Evolutionary conservation across 2,888 invertebrate species (phyloP).

Genomic region (Dynastes tityus): DNA sequence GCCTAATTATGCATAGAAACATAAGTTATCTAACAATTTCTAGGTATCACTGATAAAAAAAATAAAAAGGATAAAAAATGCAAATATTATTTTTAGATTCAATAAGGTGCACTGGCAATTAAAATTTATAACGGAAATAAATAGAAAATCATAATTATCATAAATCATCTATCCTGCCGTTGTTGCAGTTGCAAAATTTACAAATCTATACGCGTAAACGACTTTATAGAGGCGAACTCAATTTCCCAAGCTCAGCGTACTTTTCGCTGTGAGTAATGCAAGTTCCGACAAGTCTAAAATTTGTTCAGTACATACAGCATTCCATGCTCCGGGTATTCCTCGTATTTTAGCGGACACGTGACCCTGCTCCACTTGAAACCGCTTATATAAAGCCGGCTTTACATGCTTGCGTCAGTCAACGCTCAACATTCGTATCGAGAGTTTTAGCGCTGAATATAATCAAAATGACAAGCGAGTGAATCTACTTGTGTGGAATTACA

Average conservation of each 20-base stretch:
- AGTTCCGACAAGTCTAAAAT: conserved; percentile 52
- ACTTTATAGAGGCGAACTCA: conserved; percentile 4
- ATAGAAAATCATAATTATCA: too few species aligned
- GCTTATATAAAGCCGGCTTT: conserved; percentile 28
- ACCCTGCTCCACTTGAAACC: conserved; percentile 29
- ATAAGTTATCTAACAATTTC: too few species aligned
- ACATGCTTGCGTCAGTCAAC: neutral
- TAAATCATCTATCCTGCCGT: neutral
- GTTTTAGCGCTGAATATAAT: neutral
- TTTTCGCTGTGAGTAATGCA: conserved; percentile 49
- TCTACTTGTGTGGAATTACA: conserved; percentile 19
- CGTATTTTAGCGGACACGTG: conserved; percentile 41
- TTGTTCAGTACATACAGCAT: conserved; percentile 29
- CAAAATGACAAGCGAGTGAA: conserved; percentile 15
- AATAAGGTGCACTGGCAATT: too few species aligned
- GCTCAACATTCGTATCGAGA: neutral
- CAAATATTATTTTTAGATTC: too few species aligned
- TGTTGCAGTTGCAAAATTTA: conserved; percentile 6
- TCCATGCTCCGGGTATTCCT: conserved; percentile 54
- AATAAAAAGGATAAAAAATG: too few species aligned
- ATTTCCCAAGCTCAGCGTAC: conserved; percentile 39
- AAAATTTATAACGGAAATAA: too few species aligned
- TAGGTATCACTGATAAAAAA: too few species aligned
- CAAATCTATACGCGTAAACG: neutral
- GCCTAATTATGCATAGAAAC: too few species aligned